A percentile compares a stretch with the other conserved stretches of the same genome.
Conservation (phyloP, 2,888 invertebrate species). For the Aleiodes alternator region DNA sequence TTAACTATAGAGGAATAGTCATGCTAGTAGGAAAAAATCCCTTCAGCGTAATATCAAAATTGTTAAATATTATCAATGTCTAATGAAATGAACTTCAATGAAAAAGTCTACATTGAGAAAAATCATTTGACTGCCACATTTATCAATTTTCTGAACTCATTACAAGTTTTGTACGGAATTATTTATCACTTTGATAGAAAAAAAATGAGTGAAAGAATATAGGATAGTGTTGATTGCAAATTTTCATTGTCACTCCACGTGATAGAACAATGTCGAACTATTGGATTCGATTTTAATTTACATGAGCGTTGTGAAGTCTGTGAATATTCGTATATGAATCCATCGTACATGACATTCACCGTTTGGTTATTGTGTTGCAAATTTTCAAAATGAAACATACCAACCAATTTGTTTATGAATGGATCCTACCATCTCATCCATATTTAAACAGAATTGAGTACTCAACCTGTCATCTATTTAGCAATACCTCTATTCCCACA, state of each 20-base stretch:
- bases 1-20: too few species aligned
- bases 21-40: too few species aligned
- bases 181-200: too few species aligned
- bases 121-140: too few species aligned
- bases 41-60: too few species aligned
- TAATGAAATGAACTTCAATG: too few species aligned
- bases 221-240: neutral
- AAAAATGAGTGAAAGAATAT: neutral
- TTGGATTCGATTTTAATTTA: neutral
- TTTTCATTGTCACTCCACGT: neutral
- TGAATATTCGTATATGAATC: neutral
- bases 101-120: too few species aligned
- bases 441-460: constrained; percentile 47
- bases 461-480: constrained; percentile 28
- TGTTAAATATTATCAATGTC: too few species aligned
- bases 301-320: constrained; percentile 3
- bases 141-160: too few species aligned
- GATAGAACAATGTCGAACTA: too few species aligned
- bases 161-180: too few species aligned
- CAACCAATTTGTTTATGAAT: constrained; percentile 57
- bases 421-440: constrained; percentile 46
- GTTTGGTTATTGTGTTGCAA: constrained; percentile 53
- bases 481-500: constrained; percentile 2
- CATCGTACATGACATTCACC: constrained; percentile 47
- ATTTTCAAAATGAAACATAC: constrained; percentile 44